Percentiles rank a stretch among this genome's conserved stretches.
Evolutionary conservation across 1,140 invertebrate species (phyloP).

Genomic region (Solenopsis fugax): DNA sequence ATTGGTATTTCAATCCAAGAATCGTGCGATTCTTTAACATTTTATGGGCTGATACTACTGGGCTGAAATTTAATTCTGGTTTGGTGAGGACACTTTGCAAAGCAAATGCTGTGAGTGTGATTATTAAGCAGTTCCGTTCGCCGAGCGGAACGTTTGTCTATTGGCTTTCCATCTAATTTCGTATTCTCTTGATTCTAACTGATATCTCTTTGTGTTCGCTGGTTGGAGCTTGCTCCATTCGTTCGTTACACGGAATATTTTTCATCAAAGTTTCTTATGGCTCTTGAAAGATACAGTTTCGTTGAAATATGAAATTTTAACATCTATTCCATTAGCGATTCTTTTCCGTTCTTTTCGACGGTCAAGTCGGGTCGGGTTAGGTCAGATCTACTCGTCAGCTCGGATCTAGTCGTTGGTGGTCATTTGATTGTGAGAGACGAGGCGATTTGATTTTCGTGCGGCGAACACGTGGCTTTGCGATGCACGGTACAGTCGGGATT

Average conservation of each 20-base stretch:
- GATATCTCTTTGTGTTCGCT: not conserved
- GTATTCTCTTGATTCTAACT: not conserved
- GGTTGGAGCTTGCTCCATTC: too few relatives aligned
- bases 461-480: not conserved
- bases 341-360: not conserved
- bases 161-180: slow-evolving; percentile 21
- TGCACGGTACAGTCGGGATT: not conserved
- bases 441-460: not conserved
- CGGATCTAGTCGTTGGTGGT: not conserved
- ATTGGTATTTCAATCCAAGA: not conserved
- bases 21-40: not conserved
- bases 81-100: slow-evolving; percentile 14
- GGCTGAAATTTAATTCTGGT: slow-evolving; percentile 16
- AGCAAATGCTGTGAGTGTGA: slow-evolving; percentile 28
- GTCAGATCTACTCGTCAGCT: not conserved
- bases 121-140: slow-evolving; percentile 30
- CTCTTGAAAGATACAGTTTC: not conserved
- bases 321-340: not conserved
- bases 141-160: slow-evolving; percentile 11
- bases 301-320: not conserved
- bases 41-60: not conserved
- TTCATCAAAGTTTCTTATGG: not conserved
- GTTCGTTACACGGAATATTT: not conserved
- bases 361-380: too few relatives aligned
- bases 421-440: not conserved